Conservation (phyloP, 2,113 vertebrate species). For the Sciurus niger region DNA sequence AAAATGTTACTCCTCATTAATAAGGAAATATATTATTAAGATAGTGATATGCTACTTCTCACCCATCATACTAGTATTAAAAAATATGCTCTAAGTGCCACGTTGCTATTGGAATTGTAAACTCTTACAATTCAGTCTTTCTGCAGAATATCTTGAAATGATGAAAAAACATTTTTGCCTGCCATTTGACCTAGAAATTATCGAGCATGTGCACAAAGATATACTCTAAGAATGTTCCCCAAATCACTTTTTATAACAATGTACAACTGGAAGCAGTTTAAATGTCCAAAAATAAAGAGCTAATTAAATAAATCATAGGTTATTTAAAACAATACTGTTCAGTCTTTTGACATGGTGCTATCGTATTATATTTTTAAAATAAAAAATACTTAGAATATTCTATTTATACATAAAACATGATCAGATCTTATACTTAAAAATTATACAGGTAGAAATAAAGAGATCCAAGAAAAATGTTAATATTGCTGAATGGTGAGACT, state of each 20-base stretch:
- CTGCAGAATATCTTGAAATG: not conserved
- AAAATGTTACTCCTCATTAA: conserved; percentile 11
- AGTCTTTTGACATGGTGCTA: not conserved
- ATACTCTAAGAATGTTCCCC: not conserved
- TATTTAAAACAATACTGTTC: not conserved
- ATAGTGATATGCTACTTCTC: not conserved
- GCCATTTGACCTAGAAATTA: not conserved
- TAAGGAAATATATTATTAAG: conserved; percentile 47
- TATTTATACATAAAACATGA: not conserved
- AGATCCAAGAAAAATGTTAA: conserved; percentile 7
- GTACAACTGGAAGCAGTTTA: conserved; percentile 29
- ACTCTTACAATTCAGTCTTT: conserved; percentile 32
- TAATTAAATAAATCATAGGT: not conserved
- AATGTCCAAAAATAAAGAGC: not conserved
- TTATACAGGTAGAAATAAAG: not conserved
- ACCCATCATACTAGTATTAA: not conserved
- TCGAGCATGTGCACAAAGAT: not conserved
- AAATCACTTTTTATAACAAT: conserved; percentile 30
- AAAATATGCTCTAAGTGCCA: not conserved
- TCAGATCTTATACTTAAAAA: not conserved
- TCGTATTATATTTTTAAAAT: not conserved
- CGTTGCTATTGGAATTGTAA: not conserved
- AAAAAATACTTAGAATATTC: conserved; percentile 33
- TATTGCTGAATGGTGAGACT: not conserved
- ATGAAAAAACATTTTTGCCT: not conserved